phyloP scores from a whole-genome alignment of 2,797 vertebrate species.

The Lacerta agilis region DNA sequence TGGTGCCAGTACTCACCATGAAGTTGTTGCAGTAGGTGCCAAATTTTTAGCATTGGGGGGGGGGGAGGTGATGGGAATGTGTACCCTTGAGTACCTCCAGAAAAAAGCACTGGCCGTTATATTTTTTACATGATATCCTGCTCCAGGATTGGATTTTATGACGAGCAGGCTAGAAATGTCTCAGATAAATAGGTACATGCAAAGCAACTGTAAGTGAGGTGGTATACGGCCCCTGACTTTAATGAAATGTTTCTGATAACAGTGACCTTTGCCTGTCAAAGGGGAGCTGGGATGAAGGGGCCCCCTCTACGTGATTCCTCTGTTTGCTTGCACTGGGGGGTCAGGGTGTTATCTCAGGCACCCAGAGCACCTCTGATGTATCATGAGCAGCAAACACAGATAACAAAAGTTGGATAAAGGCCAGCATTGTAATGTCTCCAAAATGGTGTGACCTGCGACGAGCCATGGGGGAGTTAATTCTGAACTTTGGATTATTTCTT shows the following conservation, averaged over 20 bases:
- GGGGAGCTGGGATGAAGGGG: constrained; percentile 38
- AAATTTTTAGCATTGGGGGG: no score
- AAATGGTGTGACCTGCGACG: constrained; percentile 50
- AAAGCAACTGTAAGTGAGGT: background rate
- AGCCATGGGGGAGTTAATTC: constrained; percentile 49
- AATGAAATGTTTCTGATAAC: constrained; percentile 43
- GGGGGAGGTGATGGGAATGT: no score
- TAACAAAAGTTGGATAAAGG: constrained; percentile 55
- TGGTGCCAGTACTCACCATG: no score
- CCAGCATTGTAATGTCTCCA: constrained; percentile 60
- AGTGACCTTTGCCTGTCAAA: constrained; percentile 55
- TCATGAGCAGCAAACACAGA: constrained; percentile 68
- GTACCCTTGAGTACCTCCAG: no score
- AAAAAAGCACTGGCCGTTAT: no score
- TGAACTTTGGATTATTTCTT: constrained; percentile 39
- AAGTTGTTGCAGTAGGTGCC: no score
- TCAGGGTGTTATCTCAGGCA: constrained; percentile 69
- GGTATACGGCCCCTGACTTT: constrained; percentile 15
- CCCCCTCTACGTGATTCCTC: constrained; percentile 48
- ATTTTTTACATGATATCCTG: no score
- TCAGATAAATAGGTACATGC: background rate
- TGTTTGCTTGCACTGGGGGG: constrained; percentile 70
- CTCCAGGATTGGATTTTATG: no score
- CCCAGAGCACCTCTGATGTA: constrained; percentile 67
- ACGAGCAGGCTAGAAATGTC: no score